These are phyloP conservation scores for Indicator maculatus DNA, from an alignment of 2,113 vertebrate species.

Conservation along the genomic window DNA sequence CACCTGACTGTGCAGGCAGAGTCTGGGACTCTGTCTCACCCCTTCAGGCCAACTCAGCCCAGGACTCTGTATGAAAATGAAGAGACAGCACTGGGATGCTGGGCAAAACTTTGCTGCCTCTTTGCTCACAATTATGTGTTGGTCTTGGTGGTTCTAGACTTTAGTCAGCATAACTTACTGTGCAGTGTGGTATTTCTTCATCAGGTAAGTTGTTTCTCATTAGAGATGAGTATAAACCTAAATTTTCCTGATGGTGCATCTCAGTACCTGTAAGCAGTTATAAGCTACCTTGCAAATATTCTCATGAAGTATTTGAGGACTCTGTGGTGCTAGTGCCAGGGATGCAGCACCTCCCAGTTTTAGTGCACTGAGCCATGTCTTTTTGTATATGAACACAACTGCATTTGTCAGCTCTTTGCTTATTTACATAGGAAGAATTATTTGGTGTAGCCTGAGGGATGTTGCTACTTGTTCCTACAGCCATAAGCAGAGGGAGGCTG, in stretches of 20 bases:
- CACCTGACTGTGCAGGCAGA: accelerated
- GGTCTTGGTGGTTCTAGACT: not conserved
- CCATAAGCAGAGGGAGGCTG: slow-evolving; percentile 40
- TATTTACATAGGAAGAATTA: not conserved
- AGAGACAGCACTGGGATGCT: accelerated
- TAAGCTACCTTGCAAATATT: not conserved
- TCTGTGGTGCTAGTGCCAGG: not conserved
- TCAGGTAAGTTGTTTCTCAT: not conserved
- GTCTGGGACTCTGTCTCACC: not conserved
- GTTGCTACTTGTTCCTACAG: slow-evolving; percentile 15
- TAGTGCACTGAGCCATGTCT: not conserved
- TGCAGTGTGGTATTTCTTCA: not conserved
- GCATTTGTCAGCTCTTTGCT: slow-evolving; percentile 13
- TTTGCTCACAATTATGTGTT: not conserved
- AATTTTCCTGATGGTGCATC: not conserved
- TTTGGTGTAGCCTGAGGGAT: slow-evolving; percentile 13
- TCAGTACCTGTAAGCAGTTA: accelerated
- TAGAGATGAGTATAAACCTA: not conserved
- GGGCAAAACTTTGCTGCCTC: not conserved
- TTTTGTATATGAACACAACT: not conserved
- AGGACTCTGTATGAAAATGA: not conserved
- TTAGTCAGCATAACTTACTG: not conserved
- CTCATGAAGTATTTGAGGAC: not conserved
- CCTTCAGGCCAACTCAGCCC: not conserved
- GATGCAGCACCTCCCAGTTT: not conserved